phyloP scores from a whole-genome alignment of 2,888 invertebrate species.

The Oscheius sp. region DNA sequence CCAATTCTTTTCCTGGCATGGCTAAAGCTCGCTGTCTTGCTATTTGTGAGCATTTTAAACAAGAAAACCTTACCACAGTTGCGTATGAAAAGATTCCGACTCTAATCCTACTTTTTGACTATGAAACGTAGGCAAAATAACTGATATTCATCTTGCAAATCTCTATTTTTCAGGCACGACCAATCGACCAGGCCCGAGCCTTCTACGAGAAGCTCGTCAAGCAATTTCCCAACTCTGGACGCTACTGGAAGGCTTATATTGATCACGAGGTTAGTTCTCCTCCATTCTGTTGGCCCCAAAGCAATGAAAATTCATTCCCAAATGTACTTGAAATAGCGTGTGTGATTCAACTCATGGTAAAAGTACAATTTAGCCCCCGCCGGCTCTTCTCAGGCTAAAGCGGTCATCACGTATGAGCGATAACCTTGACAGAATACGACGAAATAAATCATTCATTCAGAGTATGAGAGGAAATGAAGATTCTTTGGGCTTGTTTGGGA shows the following conservation, averaged over 20 bases:
- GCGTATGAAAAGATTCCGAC: no score
- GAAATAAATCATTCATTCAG: not conserved
- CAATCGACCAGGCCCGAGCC: slow-evolving; percentile 85
- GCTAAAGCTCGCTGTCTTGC: no score
- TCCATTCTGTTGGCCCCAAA: not conserved
- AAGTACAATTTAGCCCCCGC: no score
- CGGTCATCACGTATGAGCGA: no score
- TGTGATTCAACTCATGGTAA: no score
- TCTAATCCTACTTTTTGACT: no score
- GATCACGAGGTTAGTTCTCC: slow-evolving; percentile 85
- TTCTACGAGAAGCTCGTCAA: slow-evolving; percentile 93
- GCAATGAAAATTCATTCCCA: slow-evolving; percentile 3
- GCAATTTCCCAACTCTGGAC: slow-evolving; percentile 94
- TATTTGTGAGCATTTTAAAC: no score
- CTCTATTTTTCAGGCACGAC: slow-evolving; percentile 74
- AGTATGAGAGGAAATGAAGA: not conserved
- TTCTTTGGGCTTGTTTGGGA: not conserved
- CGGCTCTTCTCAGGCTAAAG: no score
- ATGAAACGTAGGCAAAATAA: no score
- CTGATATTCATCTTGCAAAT: not conserved
- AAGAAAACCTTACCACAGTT: no score
- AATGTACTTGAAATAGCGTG: not conserved
- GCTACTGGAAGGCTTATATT: slow-evolving; percentile 98
- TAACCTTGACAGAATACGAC: not conserved
- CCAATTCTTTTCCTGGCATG: no score